Base-by-base conservation (phyloP, 2,113 vertebrate genomes). In the Cochlearius cochlearius region DNA sequence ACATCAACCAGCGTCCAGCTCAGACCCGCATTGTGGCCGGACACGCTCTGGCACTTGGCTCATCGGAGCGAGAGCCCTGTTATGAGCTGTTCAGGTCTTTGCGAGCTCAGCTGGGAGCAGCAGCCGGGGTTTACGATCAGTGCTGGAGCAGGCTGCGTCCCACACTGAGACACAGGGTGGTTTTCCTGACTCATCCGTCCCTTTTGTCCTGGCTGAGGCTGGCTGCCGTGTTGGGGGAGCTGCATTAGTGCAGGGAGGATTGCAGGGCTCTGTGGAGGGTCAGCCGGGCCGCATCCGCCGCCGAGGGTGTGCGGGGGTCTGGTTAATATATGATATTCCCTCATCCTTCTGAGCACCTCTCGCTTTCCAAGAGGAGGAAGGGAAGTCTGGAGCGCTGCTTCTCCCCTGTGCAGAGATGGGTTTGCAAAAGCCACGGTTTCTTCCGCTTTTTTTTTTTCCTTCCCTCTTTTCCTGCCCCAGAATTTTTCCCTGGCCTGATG, bases 251-350 rank as follows among this genome's bases (percentile, higher is more conserved):
- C 53, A 11, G 23, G 45, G 50, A 55, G 73, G 63, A 34, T 22
- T 2, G 4, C 62, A 23, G 83, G 49, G 27, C 53, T 85, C 59
- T 74, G 86, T 8, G 5, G 59, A 74, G 50, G 45, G 71, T 88
- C 78, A 63, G 25, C 0, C 0, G 22, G 62, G 82, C 71, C 0
- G 0, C 1, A 2, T 47, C 75, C 0, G 1, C 76, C 8, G 22
- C 49, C 0, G 0, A 38, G 55, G 71, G 5, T 3, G 0, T 29
- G 53, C 4, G 0, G 62, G 79, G 60, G 41, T 22, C 21, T 76
- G 63, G 80, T 52, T 76, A 76, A 56, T 76, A 52, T 0, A 16
- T 8, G 66, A 71, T 94, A 83, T 52, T 78, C 75, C 86, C 93
- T 55, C 5, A 2, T 89, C 83, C 68, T 96, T 76, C 56, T 0